Percentiles rank a stretch among this genome's conserved stretches.
These are phyloP conservation scores for Protobothrops flavoviridis DNA, from an alignment of 2,113 vertebrate species.

Conservation along the genomic window DNA sequence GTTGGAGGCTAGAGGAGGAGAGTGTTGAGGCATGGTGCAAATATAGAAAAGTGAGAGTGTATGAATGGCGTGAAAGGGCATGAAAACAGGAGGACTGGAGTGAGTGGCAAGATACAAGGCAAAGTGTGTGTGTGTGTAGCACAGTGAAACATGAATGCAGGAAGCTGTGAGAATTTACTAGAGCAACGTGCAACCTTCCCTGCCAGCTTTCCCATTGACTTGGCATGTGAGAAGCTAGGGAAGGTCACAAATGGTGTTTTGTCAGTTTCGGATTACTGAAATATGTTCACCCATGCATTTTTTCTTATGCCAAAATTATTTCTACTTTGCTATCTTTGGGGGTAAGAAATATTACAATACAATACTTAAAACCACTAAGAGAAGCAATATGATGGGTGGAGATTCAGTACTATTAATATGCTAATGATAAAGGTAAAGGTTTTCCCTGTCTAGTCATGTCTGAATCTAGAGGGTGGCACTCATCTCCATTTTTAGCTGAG, in stretches of 20 bases:
- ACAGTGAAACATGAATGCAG: neutral
- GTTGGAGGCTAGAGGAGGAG: neutral
- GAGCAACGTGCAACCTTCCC: neutral
- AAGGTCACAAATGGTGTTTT: neutral
- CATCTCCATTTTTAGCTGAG: neutral
- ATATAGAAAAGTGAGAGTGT: no score
- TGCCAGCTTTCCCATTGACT: neutral
- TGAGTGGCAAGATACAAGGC: neutral
- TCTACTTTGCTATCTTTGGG: neutral
- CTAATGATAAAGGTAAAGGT: neutral
- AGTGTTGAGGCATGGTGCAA: neutral
- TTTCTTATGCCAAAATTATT: neutral
- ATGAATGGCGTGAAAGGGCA: neutral
- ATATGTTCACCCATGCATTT: neutral
- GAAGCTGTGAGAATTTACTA: neutral
- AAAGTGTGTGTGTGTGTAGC: neutral
- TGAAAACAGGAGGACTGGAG: neutral
- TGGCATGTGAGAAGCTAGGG: neutral
- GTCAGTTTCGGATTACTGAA: neutral
- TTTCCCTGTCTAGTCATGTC: neutral
- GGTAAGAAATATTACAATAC: neutral
- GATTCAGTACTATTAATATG: neutral
- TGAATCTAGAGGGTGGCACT: neutral
- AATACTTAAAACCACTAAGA: neutral
- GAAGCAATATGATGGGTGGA: neutral